A percentile compares a stretch with the other conserved stretches of the same genome.
Conservation (phyloP, 1,140 invertebrate genomes). For the Bilobella aurantiaca region DNA sequence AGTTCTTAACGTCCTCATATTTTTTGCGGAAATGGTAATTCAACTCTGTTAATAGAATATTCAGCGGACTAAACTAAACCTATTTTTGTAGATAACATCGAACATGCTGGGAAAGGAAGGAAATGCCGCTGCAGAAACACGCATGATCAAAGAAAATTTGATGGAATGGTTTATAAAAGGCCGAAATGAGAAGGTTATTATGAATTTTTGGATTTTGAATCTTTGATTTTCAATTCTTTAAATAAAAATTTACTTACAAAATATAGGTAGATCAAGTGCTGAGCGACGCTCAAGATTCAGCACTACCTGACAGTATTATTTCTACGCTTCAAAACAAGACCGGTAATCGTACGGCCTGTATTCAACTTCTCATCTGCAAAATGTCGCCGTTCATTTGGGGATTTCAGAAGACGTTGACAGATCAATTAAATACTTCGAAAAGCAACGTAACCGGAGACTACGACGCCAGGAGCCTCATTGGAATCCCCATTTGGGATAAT, state of each 20-base stretch:
- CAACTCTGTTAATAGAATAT: not conserved
- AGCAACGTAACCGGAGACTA: not conserved
- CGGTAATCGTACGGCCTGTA: constrained; percentile 53
- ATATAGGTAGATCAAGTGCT: constrained; percentile 33
- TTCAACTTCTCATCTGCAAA: constrained; percentile 65
- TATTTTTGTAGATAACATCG: constrained; percentile 26
- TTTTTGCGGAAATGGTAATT: constrained; percentile 70
- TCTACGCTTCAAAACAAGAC: constrained; percentile 45
- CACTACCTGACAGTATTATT: constrained; percentile 54
- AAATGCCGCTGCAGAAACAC: constrained; percentile 18
- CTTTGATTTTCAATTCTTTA: not conserved
- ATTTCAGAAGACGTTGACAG: constrained; percentile 48
- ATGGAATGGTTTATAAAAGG: constrained; percentile 27
- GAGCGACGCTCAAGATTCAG: constrained; percentile 31
- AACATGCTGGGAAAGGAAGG: constrained; percentile 27
- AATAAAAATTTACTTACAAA: not conserved
- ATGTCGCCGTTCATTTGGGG: constrained; percentile 59
- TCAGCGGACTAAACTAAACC: not conserved
- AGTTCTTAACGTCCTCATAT: constrained; percentile 65
- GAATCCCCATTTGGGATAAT: not conserved
- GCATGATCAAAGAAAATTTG: constrained; percentile 25
- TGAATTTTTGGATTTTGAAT: not conserved
- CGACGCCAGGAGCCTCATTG: not conserved
- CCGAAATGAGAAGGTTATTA: constrained; percentile 19
- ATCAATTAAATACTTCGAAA: constrained; percentile 4